Evolutionary conservation across 2,797 vertebrate species (phyloP).

Genomic region (Centropyge bicolor): DNA sequence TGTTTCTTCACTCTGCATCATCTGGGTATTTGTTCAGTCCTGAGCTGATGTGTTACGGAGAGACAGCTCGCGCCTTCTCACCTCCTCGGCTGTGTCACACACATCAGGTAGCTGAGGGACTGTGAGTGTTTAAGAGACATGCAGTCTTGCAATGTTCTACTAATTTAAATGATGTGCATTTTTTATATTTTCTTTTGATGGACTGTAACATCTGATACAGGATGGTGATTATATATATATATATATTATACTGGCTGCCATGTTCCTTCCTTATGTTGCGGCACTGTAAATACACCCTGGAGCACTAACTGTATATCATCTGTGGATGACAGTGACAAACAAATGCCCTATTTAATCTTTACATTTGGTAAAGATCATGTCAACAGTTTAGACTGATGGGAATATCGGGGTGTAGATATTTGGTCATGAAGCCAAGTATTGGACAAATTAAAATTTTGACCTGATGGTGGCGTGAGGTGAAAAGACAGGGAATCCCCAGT

Average conservation of each 20-base stretch:
- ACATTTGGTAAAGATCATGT: too few relatives aligned
- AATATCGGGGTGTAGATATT: too few relatives aligned
- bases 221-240: too few relatives aligned
- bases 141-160: slow-evolving; percentile 13
- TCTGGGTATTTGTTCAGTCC: slow-evolving; percentile 20
- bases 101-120: slow-evolving; percentile 11
- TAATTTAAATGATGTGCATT: neutral
- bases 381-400: too few relatives aligned
- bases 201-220: neutral
- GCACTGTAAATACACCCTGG: neutral
- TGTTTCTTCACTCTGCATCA: slow-evolving; percentile 18
- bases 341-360: too few relatives aligned
- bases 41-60: slow-evolving; percentile 31
- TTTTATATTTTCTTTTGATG: neutral
- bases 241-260: too few relatives aligned
- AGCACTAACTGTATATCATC: neutral
- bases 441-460: too few relatives aligned
- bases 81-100: slow-evolving; percentile 44
- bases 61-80: slow-evolving; percentile 45
- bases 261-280: neutral
- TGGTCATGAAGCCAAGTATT: too few relatives aligned
- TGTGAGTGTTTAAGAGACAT: neutral
- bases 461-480: too few relatives aligned
- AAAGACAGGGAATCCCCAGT: too few relatives aligned
- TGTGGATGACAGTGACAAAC: too few relatives aligned